These are phyloP conservation scores for Capitella teleta DNA, from an alignment of 1,140 invertebrate genomes.

Conservation along the genomic window DNA sequence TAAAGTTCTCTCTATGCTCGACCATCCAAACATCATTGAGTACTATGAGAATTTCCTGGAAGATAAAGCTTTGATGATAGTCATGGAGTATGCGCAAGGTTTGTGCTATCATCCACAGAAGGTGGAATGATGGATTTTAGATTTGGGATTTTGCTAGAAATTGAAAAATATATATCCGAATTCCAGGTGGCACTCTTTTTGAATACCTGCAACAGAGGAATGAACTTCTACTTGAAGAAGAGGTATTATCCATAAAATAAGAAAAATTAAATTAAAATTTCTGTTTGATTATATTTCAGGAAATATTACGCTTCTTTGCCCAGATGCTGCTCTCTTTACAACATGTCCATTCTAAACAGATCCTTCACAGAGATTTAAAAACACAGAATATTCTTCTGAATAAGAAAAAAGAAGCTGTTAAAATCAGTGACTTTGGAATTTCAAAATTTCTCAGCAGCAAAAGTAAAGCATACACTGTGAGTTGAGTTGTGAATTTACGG, in stretches of 20 bases:
- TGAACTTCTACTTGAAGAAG: slow-evolving; percentile 38
- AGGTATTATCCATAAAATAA: slow-evolving; percentile 23
- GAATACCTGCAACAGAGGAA: slow-evolving; percentile 53
- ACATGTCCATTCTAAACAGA: slow-evolving; percentile 42
- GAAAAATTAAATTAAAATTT: too few species aligned
- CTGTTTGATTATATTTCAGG: slow-evolving; percentile 25
- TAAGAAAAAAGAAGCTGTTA: slow-evolving; percentile 37
- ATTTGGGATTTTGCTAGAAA: background rate
- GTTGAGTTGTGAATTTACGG: slow-evolving; percentile 11
- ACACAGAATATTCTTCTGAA: slow-evolving; percentile 42
- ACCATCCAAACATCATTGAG: slow-evolving; percentile 71
- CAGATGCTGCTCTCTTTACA: slow-evolving; percentile 41
- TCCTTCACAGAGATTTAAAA: slow-evolving; percentile 41
- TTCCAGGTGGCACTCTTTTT: slow-evolving; percentile 58
- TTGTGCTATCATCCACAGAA: background rate
- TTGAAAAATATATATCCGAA: slow-evolving; percentile 6
- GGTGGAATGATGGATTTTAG: background rate
- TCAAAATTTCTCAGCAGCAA: slow-evolving; percentile 45
- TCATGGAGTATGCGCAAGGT: slow-evolving; percentile 72
- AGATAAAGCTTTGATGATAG: slow-evolving; percentile 60
- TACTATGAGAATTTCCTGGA: slow-evolving; percentile 68
- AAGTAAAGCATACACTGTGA: slow-evolving; percentile 51
- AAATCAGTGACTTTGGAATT: slow-evolving; percentile 43
- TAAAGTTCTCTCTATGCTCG: slow-evolving; percentile 56
- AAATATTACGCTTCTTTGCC: slow-evolving; percentile 37